phyloP scores from a whole-genome alignment of 2,113 vertebrate genomes.

The Odocoileus virginianus region DNA sequence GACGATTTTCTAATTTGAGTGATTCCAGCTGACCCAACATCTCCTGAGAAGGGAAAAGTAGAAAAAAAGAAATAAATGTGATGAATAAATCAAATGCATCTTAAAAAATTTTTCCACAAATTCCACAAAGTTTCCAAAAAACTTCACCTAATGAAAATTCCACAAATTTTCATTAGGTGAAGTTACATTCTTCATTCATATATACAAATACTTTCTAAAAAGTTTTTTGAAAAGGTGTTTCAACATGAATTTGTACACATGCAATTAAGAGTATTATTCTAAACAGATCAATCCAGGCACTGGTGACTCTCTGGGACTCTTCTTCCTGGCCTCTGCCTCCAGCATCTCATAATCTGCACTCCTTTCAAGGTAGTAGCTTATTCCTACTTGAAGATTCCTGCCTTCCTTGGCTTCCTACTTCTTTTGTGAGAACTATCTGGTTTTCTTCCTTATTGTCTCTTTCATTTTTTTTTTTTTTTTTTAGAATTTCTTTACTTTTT shows the following conservation, averaged over 20 bases:
- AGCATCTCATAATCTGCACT: neutral
- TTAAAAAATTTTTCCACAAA: neutral
- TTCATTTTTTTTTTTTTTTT: no score
- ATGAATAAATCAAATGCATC: neutral
- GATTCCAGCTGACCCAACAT: slow-evolving; percentile 87
- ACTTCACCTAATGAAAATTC: no score
- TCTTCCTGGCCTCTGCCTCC: neutral
- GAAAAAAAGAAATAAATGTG: neutral
- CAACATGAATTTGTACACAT: neutral
- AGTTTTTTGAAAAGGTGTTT: neutral
- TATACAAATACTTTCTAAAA: neutral
- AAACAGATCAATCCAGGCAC: neutral
- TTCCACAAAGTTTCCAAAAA: no score
- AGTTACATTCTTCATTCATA: neutral
- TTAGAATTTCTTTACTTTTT: no score
- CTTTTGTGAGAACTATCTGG: neutral
- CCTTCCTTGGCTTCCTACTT: neutral
- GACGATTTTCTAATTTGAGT: slow-evolving; percentile 87
- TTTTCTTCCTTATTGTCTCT: neutral
- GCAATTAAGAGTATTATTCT: neutral
- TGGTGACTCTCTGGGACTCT: neutral
- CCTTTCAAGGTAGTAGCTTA: neutral
- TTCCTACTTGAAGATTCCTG: neutral
- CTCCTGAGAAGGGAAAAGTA: slow-evolving; percentile 77
- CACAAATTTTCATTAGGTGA: neutral